A percentile compares a stretch with the other conserved stretches of the same genome.
Conservation (phyloP, 2,797 vertebrate genomes). For the Geotrypetes seraphini region DNA sequence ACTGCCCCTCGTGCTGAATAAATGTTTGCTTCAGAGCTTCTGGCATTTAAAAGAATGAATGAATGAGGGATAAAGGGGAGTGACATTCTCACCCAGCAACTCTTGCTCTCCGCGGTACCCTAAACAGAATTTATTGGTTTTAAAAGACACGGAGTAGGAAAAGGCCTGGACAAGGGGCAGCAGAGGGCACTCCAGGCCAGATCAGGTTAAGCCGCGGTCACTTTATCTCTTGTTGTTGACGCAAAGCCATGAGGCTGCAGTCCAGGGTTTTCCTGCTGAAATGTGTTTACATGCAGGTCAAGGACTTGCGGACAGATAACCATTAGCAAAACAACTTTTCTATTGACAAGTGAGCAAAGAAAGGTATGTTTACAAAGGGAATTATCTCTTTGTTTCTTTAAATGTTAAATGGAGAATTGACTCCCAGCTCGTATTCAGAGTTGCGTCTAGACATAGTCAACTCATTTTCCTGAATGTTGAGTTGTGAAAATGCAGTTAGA, state of each 20-base stretch:
- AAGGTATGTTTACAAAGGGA: constrained; percentile 46
- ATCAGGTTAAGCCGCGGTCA: constrained; percentile 82
- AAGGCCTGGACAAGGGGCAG: constrained; percentile 73
- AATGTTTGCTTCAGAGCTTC: too few relatives aligned
- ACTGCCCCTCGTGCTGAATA: too few relatives aligned
- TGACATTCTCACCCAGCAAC: too few relatives aligned
- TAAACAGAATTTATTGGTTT: too few relatives aligned
- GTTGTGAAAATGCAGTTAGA: not conserved
- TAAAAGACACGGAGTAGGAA: constrained; percentile 72
- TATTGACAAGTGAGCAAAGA: constrained; percentile 53
- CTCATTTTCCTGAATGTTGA: too few relatives aligned
- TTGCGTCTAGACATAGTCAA: too few relatives aligned
- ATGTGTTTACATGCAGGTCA: constrained; percentile 95
- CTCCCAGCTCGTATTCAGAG: constrained; percentile 10
- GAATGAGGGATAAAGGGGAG: too few relatives aligned
- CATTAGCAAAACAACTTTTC: constrained; percentile 83
- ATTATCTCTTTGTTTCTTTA: constrained; percentile 37
- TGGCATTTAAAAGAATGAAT: too few relatives aligned
- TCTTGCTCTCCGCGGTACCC: too few relatives aligned
- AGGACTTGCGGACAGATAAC: constrained; percentile 93
- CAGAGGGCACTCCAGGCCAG: constrained; percentile 90
- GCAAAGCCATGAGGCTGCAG: constrained; percentile 76
- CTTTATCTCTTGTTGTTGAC: constrained; percentile 90
- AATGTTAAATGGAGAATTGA: constrained; percentile 14
- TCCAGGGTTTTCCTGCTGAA: constrained; percentile 76